Conservation (phyloP, 2,888 invertebrate genomes). For the Odontothrips loti region DNA sequence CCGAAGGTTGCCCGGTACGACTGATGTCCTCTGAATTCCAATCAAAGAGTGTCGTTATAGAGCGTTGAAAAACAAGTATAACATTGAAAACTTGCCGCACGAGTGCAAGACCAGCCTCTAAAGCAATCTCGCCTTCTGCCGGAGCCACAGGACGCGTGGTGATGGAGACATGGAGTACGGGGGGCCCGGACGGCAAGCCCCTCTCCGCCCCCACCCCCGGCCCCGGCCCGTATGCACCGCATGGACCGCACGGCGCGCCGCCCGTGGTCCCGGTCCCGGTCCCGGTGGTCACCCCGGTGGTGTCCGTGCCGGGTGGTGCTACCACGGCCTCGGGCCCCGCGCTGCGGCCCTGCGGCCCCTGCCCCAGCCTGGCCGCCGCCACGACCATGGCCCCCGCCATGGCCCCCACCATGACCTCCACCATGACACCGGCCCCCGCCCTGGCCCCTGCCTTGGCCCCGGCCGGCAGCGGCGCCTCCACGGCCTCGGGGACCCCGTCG, state of each 20-base stretch:
- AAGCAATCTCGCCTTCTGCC: conserved; percentile 9
- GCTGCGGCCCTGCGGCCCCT: background rate
- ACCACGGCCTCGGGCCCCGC: background rate
- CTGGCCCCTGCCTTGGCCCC: background rate
- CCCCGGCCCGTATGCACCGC: background rate
- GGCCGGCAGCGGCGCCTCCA: background rate
- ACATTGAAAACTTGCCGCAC: background rate
- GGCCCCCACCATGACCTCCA: background rate
- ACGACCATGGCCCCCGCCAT: background rate
- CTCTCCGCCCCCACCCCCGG: background rate
- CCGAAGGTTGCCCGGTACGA: background rate
- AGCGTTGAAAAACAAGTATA: too few relatives aligned
- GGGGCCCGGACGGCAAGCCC: background rate
- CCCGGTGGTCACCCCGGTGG: too few relatives aligned
- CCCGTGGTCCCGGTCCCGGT: background rate
- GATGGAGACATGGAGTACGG: conserved; percentile 16
- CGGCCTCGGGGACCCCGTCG: background rate
- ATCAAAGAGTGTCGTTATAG: too few relatives aligned
- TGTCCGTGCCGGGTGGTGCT: too few relatives aligned
- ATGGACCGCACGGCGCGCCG: background rate
- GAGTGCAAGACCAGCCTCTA: background rate
- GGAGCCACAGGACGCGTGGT: conserved; percentile 9
- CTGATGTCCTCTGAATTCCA: background rate
- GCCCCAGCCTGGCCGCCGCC: background rate
- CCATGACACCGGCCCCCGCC: background rate